A percentile compares a stretch with the other conserved stretches of the same genome.
phyloP scores from a whole-genome alignment of 1,140 invertebrate species.

The Holotrichia oblita region DNA sequence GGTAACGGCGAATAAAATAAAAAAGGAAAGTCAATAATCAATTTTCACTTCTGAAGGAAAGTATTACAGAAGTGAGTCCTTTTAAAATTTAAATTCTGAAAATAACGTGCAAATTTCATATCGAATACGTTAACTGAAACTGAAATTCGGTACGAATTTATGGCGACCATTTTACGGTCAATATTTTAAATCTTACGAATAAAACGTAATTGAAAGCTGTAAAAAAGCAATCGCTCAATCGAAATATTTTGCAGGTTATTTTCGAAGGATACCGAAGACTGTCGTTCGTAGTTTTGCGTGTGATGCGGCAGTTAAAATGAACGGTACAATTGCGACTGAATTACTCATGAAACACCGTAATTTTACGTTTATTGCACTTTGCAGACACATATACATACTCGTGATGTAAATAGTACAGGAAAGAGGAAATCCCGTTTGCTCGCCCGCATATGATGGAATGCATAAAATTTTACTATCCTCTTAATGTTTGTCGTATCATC shows the following conservation, averaged over 20 bases:
- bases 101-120: too few species aligned
- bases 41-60: too few species aligned
- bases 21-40: too few species aligned
- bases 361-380: constrained; percentile 27
- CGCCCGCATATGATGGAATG: constrained; percentile 17
- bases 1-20: too few species aligned
- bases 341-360: constrained; percentile 23
- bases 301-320: not conserved
- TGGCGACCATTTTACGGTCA: not conserved
- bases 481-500: not conserved
- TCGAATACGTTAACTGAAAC: too few species aligned
- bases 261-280: not conserved
- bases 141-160: too few species aligned
- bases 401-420: not conserved
- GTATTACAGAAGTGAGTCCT: too few species aligned
- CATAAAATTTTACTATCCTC: constrained; percentile 22
- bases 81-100: too few species aligned
- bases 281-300: not conserved
- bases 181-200: constrained; percentile 2
- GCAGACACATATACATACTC: not conserved
- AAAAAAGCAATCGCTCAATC: not conserved
- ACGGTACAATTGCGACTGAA: not conserved
- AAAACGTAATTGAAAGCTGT: not conserved
- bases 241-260: not conserved
- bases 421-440: constrained; percentile 7